Base-by-base conservation (phyloP, 1,140 invertebrate species). In the Maniola jurtina region DNA sequence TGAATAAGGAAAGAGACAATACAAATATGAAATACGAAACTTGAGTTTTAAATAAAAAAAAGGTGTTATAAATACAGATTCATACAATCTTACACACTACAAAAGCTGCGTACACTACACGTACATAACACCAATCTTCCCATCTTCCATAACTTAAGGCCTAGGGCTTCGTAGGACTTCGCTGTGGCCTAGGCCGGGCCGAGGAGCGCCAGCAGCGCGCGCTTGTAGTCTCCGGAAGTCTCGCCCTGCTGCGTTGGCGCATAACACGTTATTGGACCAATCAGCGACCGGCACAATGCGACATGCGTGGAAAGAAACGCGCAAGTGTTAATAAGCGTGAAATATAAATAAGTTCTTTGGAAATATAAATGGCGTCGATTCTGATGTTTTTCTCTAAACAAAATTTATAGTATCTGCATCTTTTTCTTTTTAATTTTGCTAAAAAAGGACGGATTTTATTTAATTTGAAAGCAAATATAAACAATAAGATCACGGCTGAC, bases 191-290 rank as follows among this genome's bases (percentile, higher is more conserved):
- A 88, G 11, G 78, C 84, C 0, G 86, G 84, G 35, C 84, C 92
- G 64, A 95, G 89, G 5, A 96, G 81, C 6, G 93, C 93, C 15
- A 95, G 83, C 45, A 96, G 84, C 4, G 95, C 92, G 38, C 92
- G 88, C 81, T 94, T 95, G 90, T 95, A 96, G 84, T 96, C 95
- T 1, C 95, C 95, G 33, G 94, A 94, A 8, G 94, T 95, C 80
- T 96, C 95, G 66, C 92, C 92, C 92, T 95, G 92, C 78, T 93
- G 93, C 61, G 64, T 64, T 45, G 73, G 68, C 80, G 75, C 73
- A 16, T 66, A 60, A 59, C 25, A 25, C 25, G 67, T 59, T 50
- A 15, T 6, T 42, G 5, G 14, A 50, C 16, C 76, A 45, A 64
- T 68, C 45, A 66, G 64, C 57, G 70, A 52, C 35, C 45, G 52